Evolutionary conservation across 1,140 invertebrate species (phyloP).

Genomic region (Antheraea pernyi): DNA sequence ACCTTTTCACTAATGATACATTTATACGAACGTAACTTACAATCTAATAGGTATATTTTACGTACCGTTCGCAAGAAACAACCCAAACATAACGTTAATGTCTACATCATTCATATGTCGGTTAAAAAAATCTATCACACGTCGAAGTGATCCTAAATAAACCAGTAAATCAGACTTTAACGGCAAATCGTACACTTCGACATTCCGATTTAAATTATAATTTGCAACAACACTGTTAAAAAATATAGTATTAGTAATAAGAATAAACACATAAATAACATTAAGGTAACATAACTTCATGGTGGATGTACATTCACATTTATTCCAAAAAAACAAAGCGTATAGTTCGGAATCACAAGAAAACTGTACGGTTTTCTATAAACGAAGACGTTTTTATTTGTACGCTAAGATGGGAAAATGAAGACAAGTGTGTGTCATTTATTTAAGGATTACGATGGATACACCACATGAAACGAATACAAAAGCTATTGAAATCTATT

Average conservation of each 20-base stretch:
- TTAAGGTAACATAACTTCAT: not conserved
- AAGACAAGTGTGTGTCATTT: conserved; percentile 14
- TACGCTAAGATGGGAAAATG: conserved; percentile 4
- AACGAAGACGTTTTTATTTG: conserved; percentile 1
- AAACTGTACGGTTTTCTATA: conserved; percentile 24
- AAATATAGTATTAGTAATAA: not conserved
- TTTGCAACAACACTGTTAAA: not conserved
- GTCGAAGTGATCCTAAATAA: conserved; percentile 37
- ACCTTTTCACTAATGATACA: too few relatives aligned
- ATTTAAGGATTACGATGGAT: not conserved
- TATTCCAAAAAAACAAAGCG: not conserved
- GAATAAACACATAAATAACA: not conserved
- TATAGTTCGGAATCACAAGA: conserved; percentile 19
- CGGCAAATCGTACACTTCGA: not conserved
- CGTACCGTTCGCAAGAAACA: conserved; percentile 52
- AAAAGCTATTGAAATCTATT: not conserved
- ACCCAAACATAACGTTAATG: conserved; percentile 43
- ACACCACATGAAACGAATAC: not conserved
- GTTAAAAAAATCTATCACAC: conserved; percentile 29
- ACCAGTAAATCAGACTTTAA: conserved; percentile 26
- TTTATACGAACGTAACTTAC: too few relatives aligned
- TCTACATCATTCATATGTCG: conserved; percentile 36
- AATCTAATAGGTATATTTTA: not conserved
- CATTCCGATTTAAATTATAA: not conserved
- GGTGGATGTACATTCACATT: not conserved